Percentiles rank a stretch among this genome's conserved stretches.
Evolutionary conservation across 2,113 vertebrate species (phyloP).

Genomic region (Phocoena sinus): DNA sequence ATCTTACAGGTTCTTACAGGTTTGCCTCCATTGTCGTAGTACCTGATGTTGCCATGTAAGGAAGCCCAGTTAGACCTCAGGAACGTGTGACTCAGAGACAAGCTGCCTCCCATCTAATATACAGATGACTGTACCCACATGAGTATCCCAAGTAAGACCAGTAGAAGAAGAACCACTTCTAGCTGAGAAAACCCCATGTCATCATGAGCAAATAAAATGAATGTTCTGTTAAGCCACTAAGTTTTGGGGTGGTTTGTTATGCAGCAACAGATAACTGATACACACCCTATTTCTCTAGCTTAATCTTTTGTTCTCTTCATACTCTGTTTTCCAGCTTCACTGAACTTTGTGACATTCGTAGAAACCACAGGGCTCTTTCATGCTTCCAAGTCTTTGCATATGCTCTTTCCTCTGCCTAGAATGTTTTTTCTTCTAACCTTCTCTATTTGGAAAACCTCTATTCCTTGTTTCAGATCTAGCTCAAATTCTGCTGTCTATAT

Average conservation of each 20-base stretch:
- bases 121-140: neutral
- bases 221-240: neutral
- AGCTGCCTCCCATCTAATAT: neutral
- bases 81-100: neutral
- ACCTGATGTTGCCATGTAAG: neutral
- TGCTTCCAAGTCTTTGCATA: neutral
- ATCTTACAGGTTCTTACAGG: neutral
- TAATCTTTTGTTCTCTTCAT: neutral
- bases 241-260: neutral
- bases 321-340: neutral
- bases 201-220: neutral
- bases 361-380: neutral
- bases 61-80: neutral
- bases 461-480: neutral
- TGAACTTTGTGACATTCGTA: neutral
- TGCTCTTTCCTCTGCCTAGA: neutral
- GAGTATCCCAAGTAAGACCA: neutral
- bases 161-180: neutral
- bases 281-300: neutral
- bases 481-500: neutral
- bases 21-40: neutral
- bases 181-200: neutral
- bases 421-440: neutral
- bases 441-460: neutral
- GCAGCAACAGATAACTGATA: neutral